These are phyloP conservation scores for Hiodon alosoides DNA, from an alignment of 2,113 vertebrate species.

Conservation along the genomic window DNA sequence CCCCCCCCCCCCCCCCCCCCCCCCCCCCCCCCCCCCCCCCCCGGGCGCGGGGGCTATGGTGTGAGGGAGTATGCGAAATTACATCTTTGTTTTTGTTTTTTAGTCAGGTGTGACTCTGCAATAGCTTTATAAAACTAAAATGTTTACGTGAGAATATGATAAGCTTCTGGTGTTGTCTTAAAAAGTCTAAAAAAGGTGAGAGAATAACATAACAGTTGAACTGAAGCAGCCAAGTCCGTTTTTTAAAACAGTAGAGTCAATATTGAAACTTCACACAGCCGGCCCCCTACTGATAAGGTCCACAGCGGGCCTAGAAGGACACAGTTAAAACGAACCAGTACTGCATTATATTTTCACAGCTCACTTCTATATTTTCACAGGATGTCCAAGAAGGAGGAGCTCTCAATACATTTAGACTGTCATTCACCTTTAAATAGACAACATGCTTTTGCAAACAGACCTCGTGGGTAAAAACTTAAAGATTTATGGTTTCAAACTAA, in stretches of 20 bases:
- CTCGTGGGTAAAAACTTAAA: constrained; percentile 2
- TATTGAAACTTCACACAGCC: constrained; percentile 19
- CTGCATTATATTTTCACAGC: constrained; percentile 19
- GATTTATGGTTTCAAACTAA: not conserved
- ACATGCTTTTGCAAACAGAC: not conserved
- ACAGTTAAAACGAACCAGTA: not conserved
- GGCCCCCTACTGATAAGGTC: constrained; percentile 18
- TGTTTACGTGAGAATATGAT: constrained; percentile 20
- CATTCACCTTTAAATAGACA: not conserved
- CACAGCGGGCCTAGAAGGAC: constrained; percentile 9
- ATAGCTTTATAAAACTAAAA: constrained; percentile 15
- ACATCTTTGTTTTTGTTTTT: constrained; percentile 8
- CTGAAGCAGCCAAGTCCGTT: not conserved
- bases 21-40: no score
- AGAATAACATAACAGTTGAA: constrained; percentile 13
- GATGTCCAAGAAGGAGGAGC: not conserved
- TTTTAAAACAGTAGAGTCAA: constrained; percentile 22
- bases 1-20: no score
- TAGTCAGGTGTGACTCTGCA: constrained; percentile 21
- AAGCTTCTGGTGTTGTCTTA: constrained; percentile 14
- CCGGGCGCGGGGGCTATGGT: not conserved
- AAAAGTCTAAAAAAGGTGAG: constrained; percentile 5
- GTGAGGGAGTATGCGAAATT: not conserved
- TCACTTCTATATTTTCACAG: constrained; percentile 20
- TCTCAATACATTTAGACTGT: not conserved